A percentile compares a stretch with the other conserved stretches of the same genome.
phyloP scores from a whole-genome alignment of 2,797 vertebrate genomes.

The Anabas testudineus region DNA sequence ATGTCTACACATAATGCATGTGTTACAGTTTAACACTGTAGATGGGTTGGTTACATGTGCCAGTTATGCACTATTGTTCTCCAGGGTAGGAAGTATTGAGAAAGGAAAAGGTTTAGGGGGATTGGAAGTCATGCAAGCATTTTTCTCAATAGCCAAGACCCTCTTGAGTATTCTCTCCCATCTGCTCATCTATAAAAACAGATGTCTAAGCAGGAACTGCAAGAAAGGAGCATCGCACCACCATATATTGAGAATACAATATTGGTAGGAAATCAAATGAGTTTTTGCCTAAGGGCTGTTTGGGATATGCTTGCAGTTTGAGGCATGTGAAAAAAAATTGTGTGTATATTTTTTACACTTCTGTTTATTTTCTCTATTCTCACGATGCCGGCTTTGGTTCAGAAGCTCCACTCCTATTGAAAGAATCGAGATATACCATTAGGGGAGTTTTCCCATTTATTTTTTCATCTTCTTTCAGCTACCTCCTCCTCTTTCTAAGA shows the following conservation, averaged over 20 bases:
- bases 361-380: constrained; percentile 53
- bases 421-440: constrained; percentile 42
- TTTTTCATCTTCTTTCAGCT: constrained; percentile 44
- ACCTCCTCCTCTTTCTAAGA: constrained; percentile 55
- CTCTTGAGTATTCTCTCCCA: constrained; percentile 59
- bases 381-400: constrained; percentile 33
- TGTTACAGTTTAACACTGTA: constrained; percentile 41
- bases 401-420: constrained; percentile 27
- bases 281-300: constrained; percentile 66
- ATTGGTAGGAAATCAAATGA: constrained; percentile 70
- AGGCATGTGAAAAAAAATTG: constrained; percentile 49
- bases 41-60: constrained; percentile 67
- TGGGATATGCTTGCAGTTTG: constrained; percentile 52
- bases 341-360: constrained; percentile 39
- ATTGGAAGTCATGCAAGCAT: constrained; percentile 65
- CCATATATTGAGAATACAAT: constrained; percentile 63
- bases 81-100: constrained; percentile 64
- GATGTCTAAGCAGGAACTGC: constrained; percentile 68
- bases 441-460: constrained; percentile 41
- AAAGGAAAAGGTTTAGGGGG: constrained; percentile 59
- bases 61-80: constrained; percentile 69
- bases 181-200: constrained; percentile 74
- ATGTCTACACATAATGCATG: neutral
- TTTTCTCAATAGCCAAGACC: constrained; percentile 70
- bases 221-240: constrained; percentile 56